Conservation (phyloP, 2,888 invertebrate genomes). For the Himalopsyche japonica region DNA sequence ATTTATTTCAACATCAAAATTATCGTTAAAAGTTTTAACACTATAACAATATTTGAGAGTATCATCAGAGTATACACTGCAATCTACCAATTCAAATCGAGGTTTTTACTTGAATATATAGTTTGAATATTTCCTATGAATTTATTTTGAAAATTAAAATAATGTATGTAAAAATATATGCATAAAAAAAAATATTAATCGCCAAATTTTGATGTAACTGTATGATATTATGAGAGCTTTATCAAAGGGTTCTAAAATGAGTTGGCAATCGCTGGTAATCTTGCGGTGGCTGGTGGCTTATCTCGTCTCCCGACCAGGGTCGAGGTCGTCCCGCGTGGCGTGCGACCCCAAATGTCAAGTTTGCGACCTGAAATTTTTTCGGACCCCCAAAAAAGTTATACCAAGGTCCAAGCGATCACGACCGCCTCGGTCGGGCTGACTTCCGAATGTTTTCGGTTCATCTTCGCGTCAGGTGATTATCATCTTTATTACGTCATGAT, state of each 20-base stretch:
- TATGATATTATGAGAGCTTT: no score
- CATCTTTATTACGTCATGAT: not conserved
- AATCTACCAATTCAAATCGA: no score
- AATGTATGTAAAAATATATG: no score
- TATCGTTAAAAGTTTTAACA: no score
- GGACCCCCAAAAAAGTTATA: not conserved
- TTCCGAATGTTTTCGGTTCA: slow-evolving; percentile 11
- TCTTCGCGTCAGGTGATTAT: not conserved
- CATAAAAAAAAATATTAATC: no score
- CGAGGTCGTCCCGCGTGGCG: slow-evolving; percentile 22
- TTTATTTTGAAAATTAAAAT: no score
- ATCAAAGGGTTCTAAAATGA: not conserved
- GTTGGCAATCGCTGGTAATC: not conserved
- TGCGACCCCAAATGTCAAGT: slow-evolving; percentile 30
- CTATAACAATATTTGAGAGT: no score
- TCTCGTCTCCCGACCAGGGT: slow-evolving; percentile 11
- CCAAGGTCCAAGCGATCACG: slow-evolving; percentile 12
- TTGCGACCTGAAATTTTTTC: slow-evolving; percentile 18
- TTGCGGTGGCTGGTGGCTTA: not conserved
- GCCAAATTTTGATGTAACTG: no score
- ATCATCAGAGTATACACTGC: no score
- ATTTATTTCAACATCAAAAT: no score
- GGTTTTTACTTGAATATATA: no score
- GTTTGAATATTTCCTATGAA: no score
- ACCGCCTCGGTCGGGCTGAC: slow-evolving; percentile 2